phyloP scores from a whole-genome alignment of 2,888 invertebrate species.

The Lepetodrilus schrolli region DNA sequence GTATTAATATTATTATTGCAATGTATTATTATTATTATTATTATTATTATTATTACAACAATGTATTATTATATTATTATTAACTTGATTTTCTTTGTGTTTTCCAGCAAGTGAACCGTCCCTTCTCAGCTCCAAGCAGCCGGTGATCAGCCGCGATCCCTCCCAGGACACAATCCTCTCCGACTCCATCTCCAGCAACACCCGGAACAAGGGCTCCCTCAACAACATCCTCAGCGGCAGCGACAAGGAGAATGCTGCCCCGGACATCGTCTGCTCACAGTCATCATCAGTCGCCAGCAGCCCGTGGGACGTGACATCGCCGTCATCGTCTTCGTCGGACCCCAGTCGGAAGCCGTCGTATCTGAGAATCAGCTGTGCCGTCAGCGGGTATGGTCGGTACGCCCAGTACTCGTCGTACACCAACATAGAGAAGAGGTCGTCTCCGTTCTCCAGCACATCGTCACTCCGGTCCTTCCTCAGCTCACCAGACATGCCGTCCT shows the following conservation, averaged over 20 bases:
- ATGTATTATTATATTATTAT: too few species aligned
- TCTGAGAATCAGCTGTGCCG: constrained; percentile 69
- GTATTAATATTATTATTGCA: too few species aligned
- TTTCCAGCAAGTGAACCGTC: constrained; percentile 67
- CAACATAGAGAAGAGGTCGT: constrained; percentile 63
- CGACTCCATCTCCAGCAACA: background rate
- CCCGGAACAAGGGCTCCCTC: constrained; percentile 19
- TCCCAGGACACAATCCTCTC: background rate
- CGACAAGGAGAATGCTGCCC: constrained; percentile 36
- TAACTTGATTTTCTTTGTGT: too few species aligned
- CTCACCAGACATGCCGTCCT: constrained; percentile 60
- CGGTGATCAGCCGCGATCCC: constrained; percentile 42
- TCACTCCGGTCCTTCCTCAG: constrained; percentile 53
- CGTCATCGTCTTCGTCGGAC: constrained; percentile 52
- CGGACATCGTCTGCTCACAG: constrained; percentile 27
- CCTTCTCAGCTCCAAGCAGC: constrained; percentile 49
- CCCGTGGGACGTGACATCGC: constrained; percentile 49
- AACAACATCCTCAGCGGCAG: constrained; percentile 23
- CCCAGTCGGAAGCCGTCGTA: constrained; percentile 67
- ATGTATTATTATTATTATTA: too few species aligned
- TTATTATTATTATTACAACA: too few species aligned
- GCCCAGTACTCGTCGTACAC: constrained; percentile 62
- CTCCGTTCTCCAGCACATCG: constrained; percentile 65
- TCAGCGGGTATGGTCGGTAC: constrained; percentile 70
- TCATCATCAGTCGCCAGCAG: constrained; percentile 23